A percentile compares a stretch with the other conserved stretches of the same genome.
Evolutionary conservation across 2,888 invertebrate species (phyloP).

Genomic region (Lydus trimaculatus): DNA sequence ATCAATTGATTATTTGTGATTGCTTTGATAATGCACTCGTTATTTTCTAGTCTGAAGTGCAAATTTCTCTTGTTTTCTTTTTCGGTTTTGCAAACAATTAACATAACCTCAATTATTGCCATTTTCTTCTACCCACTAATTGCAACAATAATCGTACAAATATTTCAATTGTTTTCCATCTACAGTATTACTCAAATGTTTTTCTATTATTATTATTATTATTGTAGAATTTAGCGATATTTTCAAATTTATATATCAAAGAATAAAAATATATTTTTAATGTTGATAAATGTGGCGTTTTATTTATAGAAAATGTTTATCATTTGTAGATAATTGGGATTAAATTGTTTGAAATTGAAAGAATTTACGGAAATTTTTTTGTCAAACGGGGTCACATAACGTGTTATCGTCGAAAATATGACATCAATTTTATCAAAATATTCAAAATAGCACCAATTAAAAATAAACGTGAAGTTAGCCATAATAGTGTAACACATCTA

Average conservation of each 20-base stretch:
- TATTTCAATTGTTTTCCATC: not conserved
- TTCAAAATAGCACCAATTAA: not conserved
- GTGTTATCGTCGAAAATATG: not conserved
- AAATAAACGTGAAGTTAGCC: slow-evolving; percentile 6
- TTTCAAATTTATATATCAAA: not conserved
- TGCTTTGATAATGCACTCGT: slow-evolving; percentile 17
- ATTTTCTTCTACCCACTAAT: not conserved
- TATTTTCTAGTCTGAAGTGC: slow-evolving; percentile 29
- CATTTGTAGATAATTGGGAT: not conserved
- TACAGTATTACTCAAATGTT: slow-evolving; percentile 7
- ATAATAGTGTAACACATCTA: not conserved
- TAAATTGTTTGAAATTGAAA: too few relatives aligned
- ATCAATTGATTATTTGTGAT: slow-evolving; percentile 7
- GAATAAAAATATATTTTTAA: slow-evolving; percentile 1
- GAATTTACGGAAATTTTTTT: too few relatives aligned
- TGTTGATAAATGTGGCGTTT: not conserved
- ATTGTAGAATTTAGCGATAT: not conserved
- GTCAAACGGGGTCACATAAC: not conserved
- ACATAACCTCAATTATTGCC: not conserved
- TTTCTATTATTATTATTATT: not conserved
- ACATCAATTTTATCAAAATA: not conserved
- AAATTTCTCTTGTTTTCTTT: slow-evolving; percentile 2
- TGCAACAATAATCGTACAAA: not conserved
- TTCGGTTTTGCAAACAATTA: not conserved
- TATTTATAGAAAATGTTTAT: not conserved